phyloP scores from a whole-genome alignment of 2,888 invertebrate genomes.

The Chelonus formosanus region DNA sequence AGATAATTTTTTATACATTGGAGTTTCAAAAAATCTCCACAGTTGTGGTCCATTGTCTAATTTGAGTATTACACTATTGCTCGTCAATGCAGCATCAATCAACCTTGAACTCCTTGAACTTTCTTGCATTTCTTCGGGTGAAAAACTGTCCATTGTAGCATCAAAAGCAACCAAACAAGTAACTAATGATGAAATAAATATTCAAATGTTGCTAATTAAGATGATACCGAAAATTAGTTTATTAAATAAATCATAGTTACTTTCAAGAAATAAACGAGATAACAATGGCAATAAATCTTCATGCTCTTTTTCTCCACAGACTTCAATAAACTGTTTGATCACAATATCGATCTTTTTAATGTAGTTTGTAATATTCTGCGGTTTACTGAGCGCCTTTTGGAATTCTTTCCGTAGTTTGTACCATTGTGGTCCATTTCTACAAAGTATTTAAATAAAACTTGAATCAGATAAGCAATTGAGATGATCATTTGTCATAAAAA shows the following conservation, averaged over 20 bases:
- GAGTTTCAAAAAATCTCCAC: constrained; percentile 79
- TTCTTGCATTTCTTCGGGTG: constrained; percentile 68
- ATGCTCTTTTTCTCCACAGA: constrained; percentile 59
- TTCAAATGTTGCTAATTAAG: constrained; percentile 19
- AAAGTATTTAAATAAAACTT: constrained; percentile 35
- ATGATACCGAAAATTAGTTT: constrained; percentile 1
- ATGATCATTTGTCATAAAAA: too few species aligned
- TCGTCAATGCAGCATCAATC: constrained; percentile 77
- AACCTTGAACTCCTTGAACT: constrained; percentile 74
- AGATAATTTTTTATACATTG: constrained; percentile 74
- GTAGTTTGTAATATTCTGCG: constrained; percentile 75
- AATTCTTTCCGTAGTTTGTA: constrained; percentile 79
- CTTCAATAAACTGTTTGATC: constrained; percentile 73
- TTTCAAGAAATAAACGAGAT: constrained; percentile 79
- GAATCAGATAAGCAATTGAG: too few species aligned
- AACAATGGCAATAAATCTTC: constrained; percentile 76
- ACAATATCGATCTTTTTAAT: constrained; percentile 73
- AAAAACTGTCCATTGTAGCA: constrained; percentile 75
- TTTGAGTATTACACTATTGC: constrained; percentile 76
- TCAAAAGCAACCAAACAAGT: constrained; percentile 79
- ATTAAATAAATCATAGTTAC: constrained; percentile 66
- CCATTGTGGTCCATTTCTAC: constrained; percentile 86
- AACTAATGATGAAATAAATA: constrained; percentile 68
- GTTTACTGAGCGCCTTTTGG: constrained; percentile 81
- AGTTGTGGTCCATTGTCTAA: constrained; percentile 76